phyloP scores from a whole-genome alignment of 2,113 vertebrate species.

The Hirundichthys speculiger region DNA sequence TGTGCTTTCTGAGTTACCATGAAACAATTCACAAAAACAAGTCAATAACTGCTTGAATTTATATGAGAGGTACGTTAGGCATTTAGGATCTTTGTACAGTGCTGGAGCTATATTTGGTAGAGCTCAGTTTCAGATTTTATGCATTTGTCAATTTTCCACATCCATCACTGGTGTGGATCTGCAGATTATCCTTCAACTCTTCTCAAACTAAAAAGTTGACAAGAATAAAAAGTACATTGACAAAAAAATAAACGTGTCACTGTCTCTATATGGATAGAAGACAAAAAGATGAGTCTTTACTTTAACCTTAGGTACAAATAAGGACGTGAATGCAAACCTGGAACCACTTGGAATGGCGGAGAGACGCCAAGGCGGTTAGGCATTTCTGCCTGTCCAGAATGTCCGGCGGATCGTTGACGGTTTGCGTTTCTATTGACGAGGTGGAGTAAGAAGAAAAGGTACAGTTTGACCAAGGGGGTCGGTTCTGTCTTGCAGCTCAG shows the following conservation, averaged over 20 bases:
- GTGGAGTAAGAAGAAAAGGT: constrained; percentile 99
- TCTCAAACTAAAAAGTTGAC: constrained; percentile 8
- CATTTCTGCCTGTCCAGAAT: constrained; percentile 99
- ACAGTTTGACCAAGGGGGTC: constrained; percentile 99
- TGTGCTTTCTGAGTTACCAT: constrained; percentile 29
- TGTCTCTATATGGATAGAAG: constrained; percentile 32
- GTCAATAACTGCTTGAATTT: not conserved
- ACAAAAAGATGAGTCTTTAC: constrained; percentile 48
- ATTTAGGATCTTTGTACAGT: constrained; percentile 2
- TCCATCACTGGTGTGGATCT: constrained; percentile 41
- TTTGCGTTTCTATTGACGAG: constrained; percentile 97
- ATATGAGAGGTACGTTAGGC: no score
- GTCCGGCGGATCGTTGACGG: constrained; percentile 96
- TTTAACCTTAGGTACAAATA: constrained; percentile 86
- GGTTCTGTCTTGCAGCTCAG: constrained; percentile 93
- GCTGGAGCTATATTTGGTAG: constrained; percentile 17
- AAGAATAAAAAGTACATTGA: constrained; percentile 11
- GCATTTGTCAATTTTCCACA: not conserved
- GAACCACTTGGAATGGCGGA: constrained; percentile 99
- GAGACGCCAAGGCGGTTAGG: constrained; percentile 99
- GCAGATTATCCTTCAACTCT: constrained; percentile 14
- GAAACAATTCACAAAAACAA: constrained; percentile 43
- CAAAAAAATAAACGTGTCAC: constrained; percentile 22
- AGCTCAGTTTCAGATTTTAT: constrained; percentile 8
- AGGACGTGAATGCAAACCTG: constrained; percentile 99